A percentile compares a stretch with the other conserved stretches of the same genome.
These are phyloP conservation scores for Hypotaenidia okinawae DNA, from an alignment of 2,797 vertebrate species.

Conservation along the genomic window DNA sequence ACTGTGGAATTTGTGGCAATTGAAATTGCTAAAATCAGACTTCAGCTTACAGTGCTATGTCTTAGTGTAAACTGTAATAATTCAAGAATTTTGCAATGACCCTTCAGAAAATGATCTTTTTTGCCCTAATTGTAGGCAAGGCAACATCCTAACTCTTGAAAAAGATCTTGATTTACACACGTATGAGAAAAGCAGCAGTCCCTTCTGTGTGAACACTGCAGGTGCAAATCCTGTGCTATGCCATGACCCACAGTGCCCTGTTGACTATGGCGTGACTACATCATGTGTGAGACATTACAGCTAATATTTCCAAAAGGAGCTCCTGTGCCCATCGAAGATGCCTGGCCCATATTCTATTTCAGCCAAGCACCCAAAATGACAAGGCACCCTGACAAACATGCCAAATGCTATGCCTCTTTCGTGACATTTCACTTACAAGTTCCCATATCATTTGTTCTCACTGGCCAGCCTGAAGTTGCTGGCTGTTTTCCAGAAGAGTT, in stretches of 20 bases:
- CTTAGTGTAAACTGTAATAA: not conserved
- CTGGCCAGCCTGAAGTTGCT: not conserved
- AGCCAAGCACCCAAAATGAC: not conserved
- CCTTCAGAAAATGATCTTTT: not conserved
- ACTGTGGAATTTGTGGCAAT: not conserved
- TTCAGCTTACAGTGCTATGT: not conserved
- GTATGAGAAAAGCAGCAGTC: not conserved
- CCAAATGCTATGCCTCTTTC: constrained; percentile 9
- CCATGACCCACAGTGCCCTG: not conserved
- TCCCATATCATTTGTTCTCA: not conserved
- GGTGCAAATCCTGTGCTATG: not conserved
- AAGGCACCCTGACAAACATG: constrained; percentile 9
- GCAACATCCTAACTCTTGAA: not conserved
- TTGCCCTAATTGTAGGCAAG: not conserved
- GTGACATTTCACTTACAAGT: constrained; percentile 28
- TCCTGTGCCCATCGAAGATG: not conserved
- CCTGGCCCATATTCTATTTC: constrained; percentile 36
- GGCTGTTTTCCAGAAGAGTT: not conserved
- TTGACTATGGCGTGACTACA: not conserved
- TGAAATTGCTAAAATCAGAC: not conserved
- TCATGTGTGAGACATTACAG: not conserved
- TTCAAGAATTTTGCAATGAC: not conserved
- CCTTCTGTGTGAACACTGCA: not conserved
- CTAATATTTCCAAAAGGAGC: constrained; percentile 20
- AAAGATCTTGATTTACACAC: not conserved